phyloP scores from a whole-genome alignment of 1,140 invertebrate species.

The Drosophila repletoides region DNA sequence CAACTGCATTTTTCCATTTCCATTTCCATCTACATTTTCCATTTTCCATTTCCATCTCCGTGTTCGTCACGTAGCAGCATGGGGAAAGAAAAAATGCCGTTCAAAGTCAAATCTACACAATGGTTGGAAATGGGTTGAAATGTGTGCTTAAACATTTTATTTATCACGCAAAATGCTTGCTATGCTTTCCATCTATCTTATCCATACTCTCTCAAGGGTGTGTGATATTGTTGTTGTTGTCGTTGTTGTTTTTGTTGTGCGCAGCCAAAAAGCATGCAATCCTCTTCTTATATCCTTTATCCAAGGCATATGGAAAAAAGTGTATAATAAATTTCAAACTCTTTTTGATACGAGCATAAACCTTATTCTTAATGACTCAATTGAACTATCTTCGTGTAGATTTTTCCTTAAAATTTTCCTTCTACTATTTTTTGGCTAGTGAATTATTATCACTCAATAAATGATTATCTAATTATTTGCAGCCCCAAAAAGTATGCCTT shows the following conservation, averaged over 20 bases:
- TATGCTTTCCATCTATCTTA: slow-evolving; percentile 39
- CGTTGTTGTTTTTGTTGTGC: slow-evolving; percentile 3
- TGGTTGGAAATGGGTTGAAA: slow-evolving; percentile 62
- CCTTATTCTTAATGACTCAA: too few relatives aligned
- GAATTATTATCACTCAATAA: too few relatives aligned
- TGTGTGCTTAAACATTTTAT: slow-evolving; percentile 80
- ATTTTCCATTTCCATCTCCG: slow-evolving; percentile 38
- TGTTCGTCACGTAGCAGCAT: slow-evolving; percentile 46
- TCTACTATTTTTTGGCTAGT: too few relatives aligned
- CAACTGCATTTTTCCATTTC: slow-evolving; percentile 6
- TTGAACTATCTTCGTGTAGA: too few relatives aligned
- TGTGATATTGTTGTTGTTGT: slow-evolving; percentile 31
- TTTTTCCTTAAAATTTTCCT: too few relatives aligned
- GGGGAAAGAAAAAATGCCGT: slow-evolving; percentile 24
- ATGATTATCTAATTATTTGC: too few relatives aligned
- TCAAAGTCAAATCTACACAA: slow-evolving; percentile 77
- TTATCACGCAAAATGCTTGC: slow-evolving; percentile 73
- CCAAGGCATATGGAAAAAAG: not conserved
- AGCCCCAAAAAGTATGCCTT: too few relatives aligned
- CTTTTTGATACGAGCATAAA: not conserved
- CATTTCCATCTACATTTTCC: slow-evolving; percentile 12
- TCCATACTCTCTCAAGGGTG: slow-evolving; percentile 6
- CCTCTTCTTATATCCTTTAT: slow-evolving; percentile 21
- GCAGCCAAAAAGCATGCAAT: slow-evolving; percentile 40
- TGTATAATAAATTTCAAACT: not conserved